Percentiles rank a stretch among this genome's conserved stretches.
These are phyloP conservation scores for Nineta flava DNA, from an alignment of 2,888 invertebrate species.

Conservation along the genomic window DNA sequence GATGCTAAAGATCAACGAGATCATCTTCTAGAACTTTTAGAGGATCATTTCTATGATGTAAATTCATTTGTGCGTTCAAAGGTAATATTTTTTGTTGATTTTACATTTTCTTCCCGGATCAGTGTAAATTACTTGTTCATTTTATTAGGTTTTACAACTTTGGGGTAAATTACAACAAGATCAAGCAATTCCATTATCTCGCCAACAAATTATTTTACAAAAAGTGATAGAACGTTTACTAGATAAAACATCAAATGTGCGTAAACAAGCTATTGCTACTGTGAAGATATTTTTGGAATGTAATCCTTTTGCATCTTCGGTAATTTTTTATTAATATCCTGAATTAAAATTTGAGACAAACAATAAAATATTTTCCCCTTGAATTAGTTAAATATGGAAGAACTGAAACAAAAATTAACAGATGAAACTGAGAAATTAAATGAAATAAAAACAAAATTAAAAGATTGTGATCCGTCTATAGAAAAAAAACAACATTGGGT, in stretches of 20 bases:
- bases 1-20: constrained; percentile 54
- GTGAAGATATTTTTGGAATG: constrained; percentile 62
- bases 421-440: constrained; percentile 45
- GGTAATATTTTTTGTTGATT: constrained; percentile 26
- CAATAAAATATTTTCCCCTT: background rate
- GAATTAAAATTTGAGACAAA: background rate
- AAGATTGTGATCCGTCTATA: constrained; percentile 23
- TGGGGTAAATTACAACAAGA: constrained; percentile 67
- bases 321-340: constrained; percentile 22
- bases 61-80: constrained; percentile 77
- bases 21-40: constrained; percentile 60
- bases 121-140: background rate
- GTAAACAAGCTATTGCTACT: constrained; percentile 69
- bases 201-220: constrained; percentile 50
- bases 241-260: constrained; percentile 71
- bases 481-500: constrained; percentile 32
- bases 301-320: constrained; percentile 73
- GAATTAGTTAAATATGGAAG: constrained; percentile 9
- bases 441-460: constrained; percentile 34
- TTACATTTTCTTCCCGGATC: background rate
- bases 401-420: constrained; percentile 41
- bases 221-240: constrained; percentile 52
- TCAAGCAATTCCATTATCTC: constrained; percentile 58
- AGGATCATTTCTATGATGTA: constrained; percentile 69
- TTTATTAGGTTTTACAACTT: constrained; percentile 48